Evolutionary conservation across 1,140 invertebrate genomes (phyloP).

Genomic region (Macrobrachium rosenbergii): DNA sequence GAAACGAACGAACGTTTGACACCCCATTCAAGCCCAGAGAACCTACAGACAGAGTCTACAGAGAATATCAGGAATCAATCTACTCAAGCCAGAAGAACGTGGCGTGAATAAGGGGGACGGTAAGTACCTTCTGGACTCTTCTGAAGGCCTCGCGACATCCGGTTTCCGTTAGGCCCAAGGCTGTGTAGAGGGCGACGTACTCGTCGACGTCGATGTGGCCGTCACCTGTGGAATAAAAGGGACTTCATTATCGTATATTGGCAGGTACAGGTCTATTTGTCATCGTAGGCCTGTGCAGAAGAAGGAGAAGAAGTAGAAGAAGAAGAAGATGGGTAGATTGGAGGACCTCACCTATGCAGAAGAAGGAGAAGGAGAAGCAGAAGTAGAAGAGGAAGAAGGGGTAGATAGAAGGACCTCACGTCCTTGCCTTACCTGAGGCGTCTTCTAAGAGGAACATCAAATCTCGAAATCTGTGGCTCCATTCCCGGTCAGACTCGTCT

Average conservation of each 20-base stretch:
- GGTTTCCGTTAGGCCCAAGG: constrained; percentile 61
- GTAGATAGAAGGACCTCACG: background rate
- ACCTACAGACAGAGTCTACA: background rate
- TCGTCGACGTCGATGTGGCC: constrained; percentile 67
- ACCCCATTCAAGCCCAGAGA: no score
- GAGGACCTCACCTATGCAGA: no score
- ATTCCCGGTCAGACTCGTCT: constrained; percentile 66
- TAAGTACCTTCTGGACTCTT: constrained; percentile 66
- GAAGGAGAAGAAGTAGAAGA: no score
- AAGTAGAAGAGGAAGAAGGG: background rate
- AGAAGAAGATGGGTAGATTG: no score
- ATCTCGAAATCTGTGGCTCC: constrained; percentile 69
- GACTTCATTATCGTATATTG: background rate
- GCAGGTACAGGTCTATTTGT: no score
- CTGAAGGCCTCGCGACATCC: constrained; percentile 67
- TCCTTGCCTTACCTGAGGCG: constrained; percentile 67
- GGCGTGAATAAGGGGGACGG: background rate
- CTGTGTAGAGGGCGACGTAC: constrained; percentile 66
- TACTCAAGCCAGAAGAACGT: no score
- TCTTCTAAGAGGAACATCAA: constrained; percentile 70
- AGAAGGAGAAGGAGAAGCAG: no score
- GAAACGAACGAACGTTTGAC: no score
- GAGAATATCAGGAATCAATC: background rate
- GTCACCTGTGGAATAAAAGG: constrained; percentile 55
- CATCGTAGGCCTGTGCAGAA: background rate